Evolutionary conservation across 2,797 vertebrate species (phyloP).

Genomic region (Hoplostethus atlanticus): DNA sequence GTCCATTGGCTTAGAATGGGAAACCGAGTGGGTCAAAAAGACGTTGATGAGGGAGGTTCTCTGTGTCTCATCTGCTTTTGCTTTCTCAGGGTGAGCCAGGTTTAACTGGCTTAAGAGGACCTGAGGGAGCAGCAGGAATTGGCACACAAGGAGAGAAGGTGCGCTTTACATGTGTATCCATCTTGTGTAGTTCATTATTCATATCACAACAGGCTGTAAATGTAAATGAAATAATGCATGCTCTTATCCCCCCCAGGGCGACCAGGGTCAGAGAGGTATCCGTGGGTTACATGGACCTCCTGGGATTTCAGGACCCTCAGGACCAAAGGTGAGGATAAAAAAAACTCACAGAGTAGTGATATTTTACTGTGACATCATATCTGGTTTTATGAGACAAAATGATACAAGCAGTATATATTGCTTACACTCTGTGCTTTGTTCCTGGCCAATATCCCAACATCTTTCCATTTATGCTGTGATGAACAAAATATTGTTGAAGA

Average conservation of each 20-base stretch:
- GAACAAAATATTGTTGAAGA: constrained; percentile 7
- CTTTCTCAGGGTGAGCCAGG: constrained; percentile 89
- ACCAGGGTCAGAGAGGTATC: constrained; percentile 91
- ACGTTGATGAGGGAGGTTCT: neutral
- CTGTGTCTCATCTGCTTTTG: constrained; percentile 7
- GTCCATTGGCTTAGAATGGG: neutral
- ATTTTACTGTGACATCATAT: constrained; percentile 4
- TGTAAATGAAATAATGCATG: constrained; percentile 14
- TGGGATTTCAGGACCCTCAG: constrained; percentile 88
- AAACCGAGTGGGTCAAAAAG: neutral
- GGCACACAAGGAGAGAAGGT: constrained; percentile 93
- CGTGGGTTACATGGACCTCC: constrained; percentile 90
- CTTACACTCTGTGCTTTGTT: neutral
- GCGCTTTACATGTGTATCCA: constrained; percentile 5
- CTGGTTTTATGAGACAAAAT: neutral
- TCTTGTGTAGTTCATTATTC: neutral
- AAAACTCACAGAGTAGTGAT: neutral
- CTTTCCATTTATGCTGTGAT: neutral
- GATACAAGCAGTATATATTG: neutral
- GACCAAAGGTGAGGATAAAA: constrained; percentile 86
- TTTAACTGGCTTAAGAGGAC: constrained; percentile 86
- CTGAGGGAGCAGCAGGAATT: constrained; percentile 87
- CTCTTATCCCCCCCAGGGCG: constrained; percentile 82
- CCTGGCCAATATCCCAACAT: neutral
- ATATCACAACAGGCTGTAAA: neutral